These are phyloP conservation scores for Bombus consobrinus DNA, from an alignment of 1,140 invertebrate genomes.

Conservation along the genomic window DNA sequence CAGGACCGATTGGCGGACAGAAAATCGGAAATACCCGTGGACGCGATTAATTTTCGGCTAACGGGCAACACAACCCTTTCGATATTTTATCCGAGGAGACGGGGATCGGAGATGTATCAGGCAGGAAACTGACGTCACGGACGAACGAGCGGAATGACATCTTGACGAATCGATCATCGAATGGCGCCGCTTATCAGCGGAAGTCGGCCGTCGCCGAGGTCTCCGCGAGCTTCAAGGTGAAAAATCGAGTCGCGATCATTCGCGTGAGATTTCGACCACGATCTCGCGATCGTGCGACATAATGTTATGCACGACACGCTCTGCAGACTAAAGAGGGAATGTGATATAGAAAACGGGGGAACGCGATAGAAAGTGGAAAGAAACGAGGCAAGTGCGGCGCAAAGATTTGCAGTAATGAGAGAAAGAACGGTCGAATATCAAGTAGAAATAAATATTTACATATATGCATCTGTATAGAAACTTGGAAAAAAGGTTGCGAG, in stretches of 20 bases:
- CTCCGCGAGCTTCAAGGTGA: slow-evolving; percentile 55
- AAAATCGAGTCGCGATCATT: slow-evolving; percentile 63
- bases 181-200: slow-evolving; percentile 51
- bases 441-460: neutral
- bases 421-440: neutral
- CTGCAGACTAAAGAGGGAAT: neutral
- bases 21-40: slow-evolving; percentile 56
- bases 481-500: too few species aligned
- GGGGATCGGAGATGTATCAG: neutral
- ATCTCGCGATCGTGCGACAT: slow-evolving; percentile 34
- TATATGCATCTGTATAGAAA: too few species aligned
- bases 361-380: neutral
- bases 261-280: slow-evolving; percentile 70
- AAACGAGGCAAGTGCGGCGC: neutral
- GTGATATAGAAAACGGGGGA: neutral
- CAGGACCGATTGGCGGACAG: slow-evolving; percentile 30
- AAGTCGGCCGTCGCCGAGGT: slow-evolving; percentile 10
- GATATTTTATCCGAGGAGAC: slow-evolving; percentile 53
- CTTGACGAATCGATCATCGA: slow-evolving; percentile 66
- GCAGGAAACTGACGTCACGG: slow-evolving; percentile 10
- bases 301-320: slow-evolving; percentile 47
- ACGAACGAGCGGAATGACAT: slow-evolving; percentile 34
- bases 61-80: slow-evolving; percentile 23
- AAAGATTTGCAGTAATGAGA: neutral
- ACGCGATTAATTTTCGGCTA: slow-evolving; percentile 57